Conservation (phyloP, 2,113 vertebrate genomes). For the Ceyx melanurus region DNA sequence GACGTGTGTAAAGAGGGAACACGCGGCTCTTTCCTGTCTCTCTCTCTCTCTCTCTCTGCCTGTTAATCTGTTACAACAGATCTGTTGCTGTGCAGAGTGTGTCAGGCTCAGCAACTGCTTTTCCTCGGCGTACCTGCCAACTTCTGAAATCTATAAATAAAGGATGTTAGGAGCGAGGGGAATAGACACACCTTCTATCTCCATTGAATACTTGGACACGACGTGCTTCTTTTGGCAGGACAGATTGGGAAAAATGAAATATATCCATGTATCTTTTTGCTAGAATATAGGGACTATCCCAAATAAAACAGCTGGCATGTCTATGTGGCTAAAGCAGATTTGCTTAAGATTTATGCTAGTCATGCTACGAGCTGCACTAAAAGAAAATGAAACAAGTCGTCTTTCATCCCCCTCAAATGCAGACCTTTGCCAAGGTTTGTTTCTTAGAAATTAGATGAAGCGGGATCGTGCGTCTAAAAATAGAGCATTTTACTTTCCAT, state of each 20-base stretch:
- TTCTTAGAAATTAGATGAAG: slow-evolving; percentile 49
- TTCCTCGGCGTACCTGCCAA: slow-evolving; percentile 42
- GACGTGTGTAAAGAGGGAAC: slow-evolving; percentile 26
- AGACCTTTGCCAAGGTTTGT: slow-evolving; percentile 35
- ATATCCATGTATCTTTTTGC: not conserved
- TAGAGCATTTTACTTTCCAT: slow-evolving; percentile 33
- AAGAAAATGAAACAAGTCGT: slow-evolving; percentile 17
- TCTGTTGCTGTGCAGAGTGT: slow-evolving; percentile 34
- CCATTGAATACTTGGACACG: slow-evolving; percentile 20
- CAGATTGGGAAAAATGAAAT: not conserved
- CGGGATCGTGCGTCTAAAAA: slow-evolving; percentile 7
- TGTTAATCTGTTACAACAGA: slow-evolving; percentile 59
- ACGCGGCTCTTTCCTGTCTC: slow-evolving; percentile 12
- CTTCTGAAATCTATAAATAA: slow-evolving; percentile 56
- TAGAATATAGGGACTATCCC: not conserved
- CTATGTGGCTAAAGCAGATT: slow-evolving; percentile 4
- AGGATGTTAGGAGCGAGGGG: not conserved
- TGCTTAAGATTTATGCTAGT: slow-evolving; percentile 10
- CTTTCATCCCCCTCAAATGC: not conserved
- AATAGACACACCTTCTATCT: slow-evolving; percentile 42
- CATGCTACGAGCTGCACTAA: not conserved
- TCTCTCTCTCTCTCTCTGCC: not conserved
- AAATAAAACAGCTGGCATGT: slow-evolving; percentile 6
- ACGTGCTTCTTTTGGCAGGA: slow-evolving; percentile 29
- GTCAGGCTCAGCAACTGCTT: slow-evolving; percentile 52